Evolutionary conservation across 2,888 invertebrate genomes (phyloP), one percentile per base, ranked within the genome.

Genomic region (Volucella inflata): DNA sequence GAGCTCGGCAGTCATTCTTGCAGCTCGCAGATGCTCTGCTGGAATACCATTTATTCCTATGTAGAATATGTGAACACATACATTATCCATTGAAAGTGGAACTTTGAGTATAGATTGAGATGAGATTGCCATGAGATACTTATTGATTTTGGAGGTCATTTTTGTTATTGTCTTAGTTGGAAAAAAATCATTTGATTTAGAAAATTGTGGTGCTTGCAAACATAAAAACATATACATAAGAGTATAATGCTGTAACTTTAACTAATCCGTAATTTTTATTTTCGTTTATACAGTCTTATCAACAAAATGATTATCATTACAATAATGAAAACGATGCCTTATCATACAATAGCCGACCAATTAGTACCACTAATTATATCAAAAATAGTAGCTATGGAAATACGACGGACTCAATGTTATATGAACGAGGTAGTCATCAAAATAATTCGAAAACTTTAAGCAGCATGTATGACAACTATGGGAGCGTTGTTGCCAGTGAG

Each of bases 311-410:
- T 87, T 89, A 89, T 84, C 89, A 89, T 88, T 89, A 89, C 84
- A 90, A 89, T 88, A 89, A 90, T 87, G 93, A 94, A 92, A 94
- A 94, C 90, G 95, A 95, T 92, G 95, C 95, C 88, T 93, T 97
- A 89, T 96, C 94, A 91, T 96, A 96, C 92, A 96, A 96, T 92
- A 96, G 96, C 92, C 93, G 96, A 91, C 96, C 96, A 88, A 93
- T 94, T 90, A 94, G 88, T 82, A 91, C 87, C 88, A 89, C 88
- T 84, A 88, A 88, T 79, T 89, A 89, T 88, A 88, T 84, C 65
- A 88, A 85, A 76, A 88, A 82, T 87, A 88, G 70, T 72, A 88
- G 72, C 77, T 87, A 87, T 78, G 88, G 87, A 42, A 75, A 77
- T 50, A 78, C 10, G 64, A 81, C 62, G 50, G 88, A 89, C 87